Percentiles rank a stretch among this genome's conserved stretches.
Conservation (phyloP, 2,797 vertebrate species). For the Mormyrops boulengeri region DNA sequence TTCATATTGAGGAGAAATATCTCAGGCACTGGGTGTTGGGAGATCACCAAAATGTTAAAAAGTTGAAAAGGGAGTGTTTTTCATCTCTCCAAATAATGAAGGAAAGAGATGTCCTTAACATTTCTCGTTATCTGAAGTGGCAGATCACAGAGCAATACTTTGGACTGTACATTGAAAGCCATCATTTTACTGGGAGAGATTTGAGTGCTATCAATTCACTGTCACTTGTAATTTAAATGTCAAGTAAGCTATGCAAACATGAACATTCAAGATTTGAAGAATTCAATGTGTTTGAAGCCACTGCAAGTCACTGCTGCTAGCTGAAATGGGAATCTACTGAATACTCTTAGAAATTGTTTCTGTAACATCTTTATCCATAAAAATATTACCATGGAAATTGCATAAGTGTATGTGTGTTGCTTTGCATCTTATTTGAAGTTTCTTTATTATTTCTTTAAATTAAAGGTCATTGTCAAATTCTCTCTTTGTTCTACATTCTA, state of each 20-base stretch:
- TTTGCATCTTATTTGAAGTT: not conserved
- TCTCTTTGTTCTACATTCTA: not conserved
- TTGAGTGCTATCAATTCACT: slow-evolving; percentile 35
- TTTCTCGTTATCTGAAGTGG: slow-evolving; percentile 20
- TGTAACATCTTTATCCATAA: slow-evolving; percentile 28
- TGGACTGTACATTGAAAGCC: slow-evolving; percentile 38
- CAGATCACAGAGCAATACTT: slow-evolving; percentile 43
- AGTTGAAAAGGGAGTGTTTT: not conserved
- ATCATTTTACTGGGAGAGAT: slow-evolving; percentile 45
- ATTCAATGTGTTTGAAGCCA: slow-evolving; percentile 23
- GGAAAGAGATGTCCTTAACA: slow-evolving; percentile 34
- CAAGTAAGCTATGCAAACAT: slow-evolving; percentile 29
- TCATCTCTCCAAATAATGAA: not conserved
- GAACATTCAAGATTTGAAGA: slow-evolving; percentile 28
- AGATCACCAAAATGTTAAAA: not conserved
- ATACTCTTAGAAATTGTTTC: slow-evolving; percentile 23
- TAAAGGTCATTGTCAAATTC: not conserved
- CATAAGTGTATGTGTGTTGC: slow-evolving; percentile 3
- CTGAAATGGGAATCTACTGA: slow-evolving; percentile 28
- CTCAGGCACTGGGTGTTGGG: not conserved
- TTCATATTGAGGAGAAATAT: not conserved
- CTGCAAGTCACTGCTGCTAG: slow-evolving; percentile 23
- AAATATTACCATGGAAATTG: slow-evolving; percentile 41
- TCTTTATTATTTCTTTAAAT: not conserved
- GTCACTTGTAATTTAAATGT: slow-evolving; percentile 43